Base-by-base conservation (phyloP, 2,888 invertebrate genomes). In the Ichneumoninae sp. region DNA sequence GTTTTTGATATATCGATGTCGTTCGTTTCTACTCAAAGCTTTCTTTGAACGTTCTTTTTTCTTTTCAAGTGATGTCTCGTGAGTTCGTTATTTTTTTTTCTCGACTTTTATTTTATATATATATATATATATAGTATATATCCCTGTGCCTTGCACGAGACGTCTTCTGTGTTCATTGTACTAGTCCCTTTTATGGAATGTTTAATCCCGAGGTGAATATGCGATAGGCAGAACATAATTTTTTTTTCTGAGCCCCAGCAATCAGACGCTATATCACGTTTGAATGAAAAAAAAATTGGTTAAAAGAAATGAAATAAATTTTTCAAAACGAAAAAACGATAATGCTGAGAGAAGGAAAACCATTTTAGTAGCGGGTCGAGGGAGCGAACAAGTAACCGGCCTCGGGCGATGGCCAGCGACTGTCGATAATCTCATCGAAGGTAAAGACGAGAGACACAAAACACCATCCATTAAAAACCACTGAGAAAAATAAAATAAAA, bases 401-500 rank as follows among this genome's bases (percentile, higher is more conserved):
- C 93, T 93, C 91, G 93, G 91, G 90, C 92, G 93, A 91, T 92
- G 94, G 90, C 94, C 94, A 90, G 94, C 94, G 91, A 94, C 94
- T 87, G 93, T 94, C 91, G 94, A 94, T 94, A 94, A 94, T 92
- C 94, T 94, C 91, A 93, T 93, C 91, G 94, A 94, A 94, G 94
- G 94, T 94, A 94, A 94, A 91, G 86, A 87, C 19, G 44, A 52
- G 57, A 40, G 52, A 66, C 78, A 71, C 75, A 80, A 68, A 65
- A 80, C 68, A 47, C 80, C 79, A 82, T 47, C 78, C 73, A 66
- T 66, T 85, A 68, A 40, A 44, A 60, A 63, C 73, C 65, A 78
- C 81, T 22, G 57, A 60, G 36, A 65, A 50, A 70, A 50, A 13
- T 54, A 52, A 26, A 66, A 33, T 50, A 19, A 54, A 36, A 52